phyloP scores from a whole-genome alignment of 2,113 vertebrate genomes.

The Suncus etruscus region DNA sequence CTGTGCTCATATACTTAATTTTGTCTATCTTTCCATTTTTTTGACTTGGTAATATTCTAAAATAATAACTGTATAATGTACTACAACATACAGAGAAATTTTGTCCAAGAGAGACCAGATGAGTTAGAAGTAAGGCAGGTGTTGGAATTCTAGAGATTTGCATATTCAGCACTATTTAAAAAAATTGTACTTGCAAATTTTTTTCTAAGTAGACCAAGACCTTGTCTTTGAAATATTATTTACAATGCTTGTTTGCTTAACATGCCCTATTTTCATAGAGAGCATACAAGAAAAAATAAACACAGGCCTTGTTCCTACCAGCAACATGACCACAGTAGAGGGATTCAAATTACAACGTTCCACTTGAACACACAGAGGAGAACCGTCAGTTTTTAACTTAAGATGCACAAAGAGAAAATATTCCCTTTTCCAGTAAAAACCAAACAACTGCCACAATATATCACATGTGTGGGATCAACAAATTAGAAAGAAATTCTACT shows the following conservation, averaged over 20 bases:
- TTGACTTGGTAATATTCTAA: neutral
- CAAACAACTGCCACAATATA: neutral
- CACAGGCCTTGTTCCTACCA: neutral
- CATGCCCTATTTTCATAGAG: neutral
- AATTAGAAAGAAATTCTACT: constrained; percentile 9
- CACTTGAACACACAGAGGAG: neutral
- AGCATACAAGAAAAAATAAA: neutral
- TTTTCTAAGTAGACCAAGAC: neutral
- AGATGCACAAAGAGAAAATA: neutral
- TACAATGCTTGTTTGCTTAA: neutral
- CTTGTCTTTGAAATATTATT: constrained; percentile 29
- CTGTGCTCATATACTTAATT: neutral
- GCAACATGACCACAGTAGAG: neutral
- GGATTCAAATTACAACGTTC: constrained; percentile 21
- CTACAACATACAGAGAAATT: neutral
- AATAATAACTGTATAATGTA: neutral
- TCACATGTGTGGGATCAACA: neutral
- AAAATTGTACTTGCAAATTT: neutral
- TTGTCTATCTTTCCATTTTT: neutral
- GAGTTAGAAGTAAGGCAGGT: neutral
- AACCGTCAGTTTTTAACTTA: neutral
- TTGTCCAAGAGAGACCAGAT: neutral
- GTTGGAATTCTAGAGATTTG: neutral
- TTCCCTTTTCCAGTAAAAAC: neutral
- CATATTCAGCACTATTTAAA: neutral